Evolutionary conservation across 1,140 invertebrate species (phyloP), one percentile per base, ranked within the genome.

Genomic region (Trachymyrmex cornetzi): DNA sequence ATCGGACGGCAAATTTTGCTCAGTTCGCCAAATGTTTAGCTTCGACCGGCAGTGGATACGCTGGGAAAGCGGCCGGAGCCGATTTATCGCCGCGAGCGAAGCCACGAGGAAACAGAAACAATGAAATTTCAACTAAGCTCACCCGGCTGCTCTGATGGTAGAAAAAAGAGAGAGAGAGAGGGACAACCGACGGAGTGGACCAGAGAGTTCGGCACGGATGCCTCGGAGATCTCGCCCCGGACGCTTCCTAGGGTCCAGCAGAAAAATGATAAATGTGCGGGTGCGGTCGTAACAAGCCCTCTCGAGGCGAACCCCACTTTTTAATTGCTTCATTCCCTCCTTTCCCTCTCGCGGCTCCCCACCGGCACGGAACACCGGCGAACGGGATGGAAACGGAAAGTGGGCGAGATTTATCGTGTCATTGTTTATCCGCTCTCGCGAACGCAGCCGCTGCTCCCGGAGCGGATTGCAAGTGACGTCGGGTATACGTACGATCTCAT

Each of bases 261-360:
- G 90, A 92, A 93, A 93, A 93, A 94, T 94, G 93, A 94, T 93
- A 94, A 94, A 94, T 93, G 92, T 91, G 91, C 88, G 90, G 91
- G 92, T 90, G 91, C 89, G 92, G 88, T 88, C 92, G 92, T 94
- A 93, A 94, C 92, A 94, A 94, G 93, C 89, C 89, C 91, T 94
- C 91, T 93, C 90, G 91, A 93, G 92, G 91, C 91, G 74, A 93
- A 93, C 91, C 91, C 93, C 89, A 93, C 91, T 94, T 94, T 94
- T 94, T 94, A 94, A 94, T 94, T 94, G 92, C 93, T 93, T 93
- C 91, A 91, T 91, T 82, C 77, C 66, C 53, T 19, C 59, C 75
- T 14, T 53, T 72, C 72, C 67, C 63, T 55, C 48, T 57, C 79
- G 27, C 63, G 77, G 63, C 57, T 53, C 24, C 81, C 69, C 61